Percentiles rank a stretch among this genome's conserved stretches.
These are phyloP conservation scores for Dolichoris vasculosae DNA, from an alignment of 1,140 invertebrate genomes.

Conservation along the genomic window DNA sequence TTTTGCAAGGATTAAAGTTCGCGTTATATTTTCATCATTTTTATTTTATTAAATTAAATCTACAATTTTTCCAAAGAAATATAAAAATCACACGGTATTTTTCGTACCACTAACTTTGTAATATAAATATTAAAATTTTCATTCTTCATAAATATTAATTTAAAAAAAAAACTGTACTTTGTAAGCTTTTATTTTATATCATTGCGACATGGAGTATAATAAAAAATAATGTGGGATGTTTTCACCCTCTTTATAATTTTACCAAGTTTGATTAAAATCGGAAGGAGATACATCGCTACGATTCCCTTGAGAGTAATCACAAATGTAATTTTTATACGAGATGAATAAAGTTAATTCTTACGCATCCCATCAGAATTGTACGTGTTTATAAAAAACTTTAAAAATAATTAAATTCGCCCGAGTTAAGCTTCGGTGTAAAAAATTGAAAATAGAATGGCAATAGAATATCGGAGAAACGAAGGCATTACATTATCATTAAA, in stretches of 20 bases:
- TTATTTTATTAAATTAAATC: no score
- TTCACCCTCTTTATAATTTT: conserved; percentile 8
- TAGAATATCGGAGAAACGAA: not conserved
- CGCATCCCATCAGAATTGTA: not conserved
- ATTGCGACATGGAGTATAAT: not conserved
- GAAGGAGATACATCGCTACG: not conserved
- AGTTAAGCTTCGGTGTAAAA: not conserved
- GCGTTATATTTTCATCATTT: no score
- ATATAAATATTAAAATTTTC: not conserved
- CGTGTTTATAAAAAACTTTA: not conserved
- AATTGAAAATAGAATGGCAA: no score
- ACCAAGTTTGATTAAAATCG: conserved; percentile 37
- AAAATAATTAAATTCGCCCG: not conserved
- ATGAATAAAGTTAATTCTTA: not conserved
- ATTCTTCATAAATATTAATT: not conserved
- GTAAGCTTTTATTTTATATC: not conserved
- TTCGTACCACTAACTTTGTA: no score
- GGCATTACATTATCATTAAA: not conserved
- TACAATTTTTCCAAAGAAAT: no score
- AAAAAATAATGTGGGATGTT: not conserved
- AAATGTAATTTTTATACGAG: not conserved
- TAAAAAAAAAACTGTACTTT: conserved; percentile 23
- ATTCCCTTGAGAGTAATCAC: conserved; percentile 35
- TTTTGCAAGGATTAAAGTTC: no score
- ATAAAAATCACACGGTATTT: no score